Base-by-base conservation (phyloP, 2,113 vertebrate species). In the Sphaerodactylus townsendi region DNA sequence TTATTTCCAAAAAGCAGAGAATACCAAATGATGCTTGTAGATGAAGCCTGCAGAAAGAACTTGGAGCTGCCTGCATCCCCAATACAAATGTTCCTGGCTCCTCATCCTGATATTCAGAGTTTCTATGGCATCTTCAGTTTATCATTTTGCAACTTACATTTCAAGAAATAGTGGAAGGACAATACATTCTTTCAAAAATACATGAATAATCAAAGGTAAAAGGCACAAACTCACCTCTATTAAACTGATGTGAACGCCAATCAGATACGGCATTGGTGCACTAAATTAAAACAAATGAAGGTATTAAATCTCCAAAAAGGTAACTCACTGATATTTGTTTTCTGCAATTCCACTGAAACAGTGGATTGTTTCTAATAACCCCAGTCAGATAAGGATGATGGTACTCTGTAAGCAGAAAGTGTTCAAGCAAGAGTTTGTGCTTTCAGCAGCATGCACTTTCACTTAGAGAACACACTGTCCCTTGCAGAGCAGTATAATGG, bases 201-300 rank as follows among this genome's bases (percentile, higher is more conserved):
- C 35, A 79, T 76, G 10, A 0, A 0, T 48, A 23, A 0, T 6
- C 41, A 35, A 2, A 73, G 77, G 80, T 13, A 71, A 87, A 73
- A 10, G 28, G 15, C 3, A 72, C 9, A 77, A 87, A 95, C 98
- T 92, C 96, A 99, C 99, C 97, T 99, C 98, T 84, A 99, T 95
- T 88, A 99, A 97, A 94, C 98, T 99, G 81, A 98, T 97, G 94
- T 99, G 99, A 94, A 99, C 97, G 37, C 99, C 99, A 93, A 99
- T 97, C 87, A 99, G 95, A 95, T 99, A 99, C 84, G 99, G 99
- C 98, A 99, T 99, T 0, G 99, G 99, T 72, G 99, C 99, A 93
- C 99, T 99, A 95, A 90, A 95, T 90, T 71, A 75, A 86, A 91
- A 90, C 48, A 89, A 30, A 82, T 48, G 46, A 90, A 85, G 53